phyloP scores from a whole-genome alignment of 2,797 vertebrate genomes.

The Chelon labrosus region DNA sequence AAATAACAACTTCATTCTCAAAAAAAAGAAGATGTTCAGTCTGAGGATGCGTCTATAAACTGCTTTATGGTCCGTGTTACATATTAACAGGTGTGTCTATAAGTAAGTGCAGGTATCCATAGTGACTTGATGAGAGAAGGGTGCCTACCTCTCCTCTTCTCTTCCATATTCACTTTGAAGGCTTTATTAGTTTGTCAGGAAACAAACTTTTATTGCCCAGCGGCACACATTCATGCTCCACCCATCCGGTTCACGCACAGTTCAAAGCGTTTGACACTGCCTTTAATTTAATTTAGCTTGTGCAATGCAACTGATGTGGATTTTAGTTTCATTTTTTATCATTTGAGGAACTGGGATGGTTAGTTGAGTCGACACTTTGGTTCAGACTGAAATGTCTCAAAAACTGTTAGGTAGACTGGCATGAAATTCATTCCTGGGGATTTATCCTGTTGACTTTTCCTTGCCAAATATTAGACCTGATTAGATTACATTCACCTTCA shows the following conservation, averaged over 20 bases:
- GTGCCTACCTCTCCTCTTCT: background rate
- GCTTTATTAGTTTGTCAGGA: constrained; percentile 54
- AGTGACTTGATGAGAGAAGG: constrained; percentile 34
- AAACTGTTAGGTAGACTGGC: too few species aligned
- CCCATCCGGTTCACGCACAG: background rate
- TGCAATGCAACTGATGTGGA: background rate
- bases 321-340: background rate
- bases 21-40: background rate
- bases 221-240: constrained; percentile 6
- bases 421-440: too few species aligned
- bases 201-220: constrained; percentile 33
- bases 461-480: too few species aligned
- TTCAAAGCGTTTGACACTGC: background rate
- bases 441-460: too few species aligned
- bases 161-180: constrained; percentile 32
- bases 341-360: too few species aligned
- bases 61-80: constrained; percentile 45
- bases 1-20: background rate
- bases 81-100: constrained; percentile 52
- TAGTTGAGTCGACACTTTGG: too few species aligned
- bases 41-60: constrained; percentile 2
- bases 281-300: background rate
- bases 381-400: too few species aligned
- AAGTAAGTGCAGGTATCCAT: constrained; percentile 49
- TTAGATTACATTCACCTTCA: too few species aligned